Evolutionary conservation across 2,797 vertebrate genomes (phyloP).

Genomic region (Otolemur crassicaudatus): DNA sequence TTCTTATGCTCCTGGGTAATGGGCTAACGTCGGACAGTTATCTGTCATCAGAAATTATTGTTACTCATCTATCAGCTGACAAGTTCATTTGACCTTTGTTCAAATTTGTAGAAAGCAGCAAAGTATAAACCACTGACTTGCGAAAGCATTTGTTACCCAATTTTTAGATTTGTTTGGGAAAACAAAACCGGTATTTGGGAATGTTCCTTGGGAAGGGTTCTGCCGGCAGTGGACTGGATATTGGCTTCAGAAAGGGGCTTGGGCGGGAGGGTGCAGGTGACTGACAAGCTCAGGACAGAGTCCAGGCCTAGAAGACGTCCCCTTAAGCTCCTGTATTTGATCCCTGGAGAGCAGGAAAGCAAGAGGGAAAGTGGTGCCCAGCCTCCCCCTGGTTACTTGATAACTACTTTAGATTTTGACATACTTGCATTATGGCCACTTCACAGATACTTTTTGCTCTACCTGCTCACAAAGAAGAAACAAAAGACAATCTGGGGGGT

Average conservation of each 20-base stretch:
- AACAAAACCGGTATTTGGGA: not conserved
- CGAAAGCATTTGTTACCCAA: not conserved
- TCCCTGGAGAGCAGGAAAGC: too few relatives aligned
- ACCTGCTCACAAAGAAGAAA: not conserved
- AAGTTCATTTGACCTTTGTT: not conserved
- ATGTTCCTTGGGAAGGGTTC: not conserved
- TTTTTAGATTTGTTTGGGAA: not conserved
- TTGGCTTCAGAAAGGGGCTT: not conserved
- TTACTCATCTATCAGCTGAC: not conserved
- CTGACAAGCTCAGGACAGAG: not conserved
- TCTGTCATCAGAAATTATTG: not conserved
- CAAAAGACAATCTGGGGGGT: not conserved
- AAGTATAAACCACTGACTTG: not conserved
- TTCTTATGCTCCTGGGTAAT: not conserved
- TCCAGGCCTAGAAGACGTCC: too few relatives aligned
- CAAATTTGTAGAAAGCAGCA: not conserved
- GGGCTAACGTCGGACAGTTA: not conserved
- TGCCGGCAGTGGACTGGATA: not conserved
- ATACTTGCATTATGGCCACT: not conserved
- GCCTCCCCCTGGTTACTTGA: not conserved
- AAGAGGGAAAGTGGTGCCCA: too few relatives aligned
- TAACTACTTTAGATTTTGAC: not conserved
- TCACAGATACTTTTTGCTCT: not conserved
- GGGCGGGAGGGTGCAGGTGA: not conserved
- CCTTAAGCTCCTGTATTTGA: fast-evolving